Evolutionary conservation across 1,140 invertebrate genomes (phyloP), one percentile per base, ranked within the genome.

Genomic region (Drosophila albomicans): DNA sequence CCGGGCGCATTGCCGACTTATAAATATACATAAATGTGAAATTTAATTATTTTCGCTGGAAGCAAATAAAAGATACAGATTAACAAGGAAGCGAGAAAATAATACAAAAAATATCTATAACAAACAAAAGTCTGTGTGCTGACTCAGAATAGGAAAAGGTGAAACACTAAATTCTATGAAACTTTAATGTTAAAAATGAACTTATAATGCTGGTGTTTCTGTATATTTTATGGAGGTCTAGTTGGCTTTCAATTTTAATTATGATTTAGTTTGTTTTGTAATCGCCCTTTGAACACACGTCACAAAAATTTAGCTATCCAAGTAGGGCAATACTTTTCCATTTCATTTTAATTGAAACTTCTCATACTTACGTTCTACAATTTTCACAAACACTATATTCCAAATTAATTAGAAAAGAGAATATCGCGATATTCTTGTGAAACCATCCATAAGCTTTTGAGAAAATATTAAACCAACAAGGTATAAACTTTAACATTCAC

Each of bases 1-100:
- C 76, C 1, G 13, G 59, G 72, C 45, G 49, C 61, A 64, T 78
- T 74, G 61, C 41, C 58, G 63, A 51, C 62, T 77, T 51, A 69
- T 32, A 41, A 58, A 69, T 54, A 45, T 51, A 46, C 13, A 51
- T 28, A 66, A 54, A 69, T 43, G 43, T 16, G 3, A 49, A 58
- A 70, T 41, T 32, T 71, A 71, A 79, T 88, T 74, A 78, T 51
- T 38, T 64, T 28, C 43, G 10, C 41, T n/a, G n/a, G 10, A 32
- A 57, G 51, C 15, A 35, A 43, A 41, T 20, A 68, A 58, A 49
- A 58, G 43, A 48, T 61, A 15, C 5, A 48, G 52, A n/a, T 28
- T 25, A 25, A n/a, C 13, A 11, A 30, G 13, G 5, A 13, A 43
- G 15, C 41, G 41, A n/a, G 11, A 43, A 8, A 16, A 15, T 28